Conservation (phyloP, 2,888 invertebrate genomes). For the Archaeoteleia sp. region DNA sequence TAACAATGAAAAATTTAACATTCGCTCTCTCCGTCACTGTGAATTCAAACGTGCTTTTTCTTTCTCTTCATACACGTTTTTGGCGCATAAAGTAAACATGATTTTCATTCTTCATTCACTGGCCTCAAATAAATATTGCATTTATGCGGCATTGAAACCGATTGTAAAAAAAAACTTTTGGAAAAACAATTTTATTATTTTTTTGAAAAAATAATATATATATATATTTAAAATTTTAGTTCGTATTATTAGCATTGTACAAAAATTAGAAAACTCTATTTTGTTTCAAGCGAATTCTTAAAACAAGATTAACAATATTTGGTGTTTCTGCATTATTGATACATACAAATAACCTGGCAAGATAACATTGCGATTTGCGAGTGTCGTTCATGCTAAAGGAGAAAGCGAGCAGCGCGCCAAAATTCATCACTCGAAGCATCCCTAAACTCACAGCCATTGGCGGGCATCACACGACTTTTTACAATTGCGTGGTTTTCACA, state of each 20-base stretch:
- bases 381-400: slow-evolving; percentile 26
- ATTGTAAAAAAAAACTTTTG: too few relatives aligned
- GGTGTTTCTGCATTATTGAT: too few relatives aligned
- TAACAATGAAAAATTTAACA: slow-evolving; percentile 2
- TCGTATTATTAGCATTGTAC: too few relatives aligned
- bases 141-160: too few relatives aligned
- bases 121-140: too few relatives aligned
- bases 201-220: too few relatives aligned
- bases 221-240: too few relatives aligned
- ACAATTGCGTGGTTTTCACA: neutral
- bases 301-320: too few relatives aligned
- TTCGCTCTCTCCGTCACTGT: slow-evolving; percentile 2
- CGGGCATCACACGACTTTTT: slow-evolving; percentile 22
- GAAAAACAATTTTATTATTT: too few relatives aligned
- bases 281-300: slow-evolving; percentile 22
- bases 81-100: slow-evolving; percentile 13
- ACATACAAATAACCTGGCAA: slow-evolving; percentile 67
- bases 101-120: slow-evolving; percentile 11
- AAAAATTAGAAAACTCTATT: slow-evolving; percentile 10
- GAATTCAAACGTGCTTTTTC: slow-evolving; percentile 1
- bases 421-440: slow-evolving; percentile 51
- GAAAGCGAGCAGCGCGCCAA: slow-evolving; percentile 43
- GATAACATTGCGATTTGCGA: slow-evolving; percentile 57
- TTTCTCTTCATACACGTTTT: slow-evolving; percentile 10
- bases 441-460: slow-evolving; percentile 63